phyloP scores from a whole-genome alignment of 2,797 vertebrate species.

The Enoplosus armatus region DNA sequence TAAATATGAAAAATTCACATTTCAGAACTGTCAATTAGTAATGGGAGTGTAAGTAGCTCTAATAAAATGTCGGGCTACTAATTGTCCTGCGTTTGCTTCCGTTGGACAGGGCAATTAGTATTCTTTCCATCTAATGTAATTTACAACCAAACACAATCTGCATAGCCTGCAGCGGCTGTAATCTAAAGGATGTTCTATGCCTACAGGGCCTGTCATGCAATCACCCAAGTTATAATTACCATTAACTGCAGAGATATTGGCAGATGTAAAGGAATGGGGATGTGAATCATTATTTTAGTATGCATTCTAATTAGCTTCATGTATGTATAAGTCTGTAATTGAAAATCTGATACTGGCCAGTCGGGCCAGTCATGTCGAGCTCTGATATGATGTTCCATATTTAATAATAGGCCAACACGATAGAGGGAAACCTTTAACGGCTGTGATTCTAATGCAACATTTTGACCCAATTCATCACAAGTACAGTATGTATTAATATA shows the following conservation, averaged over 20 bases:
- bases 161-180: not conserved
- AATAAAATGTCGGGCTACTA: constrained; percentile 30
- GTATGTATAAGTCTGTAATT: constrained; percentile 15
- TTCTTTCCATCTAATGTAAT: constrained; percentile 5
- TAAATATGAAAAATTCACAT: constrained; percentile 17
- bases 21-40: constrained; percentile 28
- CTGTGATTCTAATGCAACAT: not conserved
- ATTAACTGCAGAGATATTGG: not conserved
- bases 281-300: constrained; percentile 3
- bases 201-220: constrained; percentile 21
- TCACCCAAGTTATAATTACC: constrained; percentile 26
- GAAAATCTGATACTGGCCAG: not conserved
- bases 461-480: not conserved
- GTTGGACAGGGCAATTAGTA: not conserved
- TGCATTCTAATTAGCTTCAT: constrained; percentile 4
- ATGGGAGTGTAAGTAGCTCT: not conserved
- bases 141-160: constrained; percentile 12
- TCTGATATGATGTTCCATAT: constrained; percentile 5
- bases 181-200: constrained; percentile 22
- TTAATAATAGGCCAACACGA: not conserved
- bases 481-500: not conserved
- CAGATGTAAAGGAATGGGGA: not conserved
- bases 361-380: not conserved
- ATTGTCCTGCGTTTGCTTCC: constrained; percentile 19
- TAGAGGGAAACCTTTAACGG: not conserved